Percentiles rank a stretch among this genome's conserved stretches.
Conservation (phyloP, 2,113 vertebrate species). For the Arothron firmamentum region DNA sequence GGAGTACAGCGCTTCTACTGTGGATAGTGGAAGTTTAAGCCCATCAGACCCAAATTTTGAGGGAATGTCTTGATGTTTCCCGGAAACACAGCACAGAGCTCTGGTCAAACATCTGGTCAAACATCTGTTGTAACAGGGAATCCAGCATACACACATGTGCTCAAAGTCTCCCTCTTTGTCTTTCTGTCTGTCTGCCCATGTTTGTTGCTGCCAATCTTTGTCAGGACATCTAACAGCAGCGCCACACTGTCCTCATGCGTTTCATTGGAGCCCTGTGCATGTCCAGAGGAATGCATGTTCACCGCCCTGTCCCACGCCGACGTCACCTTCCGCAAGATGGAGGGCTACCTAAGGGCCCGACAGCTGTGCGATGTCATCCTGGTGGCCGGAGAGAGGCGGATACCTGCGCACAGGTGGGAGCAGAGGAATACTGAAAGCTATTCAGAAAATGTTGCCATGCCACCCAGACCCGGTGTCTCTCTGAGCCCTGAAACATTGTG, state of each 20-base stretch:
- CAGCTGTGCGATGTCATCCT: constrained; percentile 94
- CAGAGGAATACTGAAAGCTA: too few species aligned
- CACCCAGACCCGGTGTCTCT: too few species aligned
- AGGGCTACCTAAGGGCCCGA: constrained; percentile 89
- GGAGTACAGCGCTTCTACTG: constrained; percentile 10
- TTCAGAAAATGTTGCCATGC: too few species aligned
- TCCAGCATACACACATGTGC: constrained; percentile 20
- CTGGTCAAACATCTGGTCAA: constrained; percentile 18
- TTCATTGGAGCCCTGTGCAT: constrained; percentile 88
- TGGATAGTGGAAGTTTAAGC: too few species aligned
- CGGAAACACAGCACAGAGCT: constrained; percentile 27
- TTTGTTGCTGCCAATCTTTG: constrained; percentile 18
- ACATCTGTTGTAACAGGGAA: constrained; percentile 17
- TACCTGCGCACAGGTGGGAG: constrained; percentile 93
- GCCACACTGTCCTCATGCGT: constrained; percentile 86
- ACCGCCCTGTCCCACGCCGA: constrained; percentile 93
- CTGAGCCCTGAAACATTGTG: too few species aligned
- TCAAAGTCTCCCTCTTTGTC: constrained; percentile 35
- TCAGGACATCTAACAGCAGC: constrained; percentile 88
- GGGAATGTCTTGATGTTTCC: background rate
- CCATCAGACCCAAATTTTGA: too few species aligned
- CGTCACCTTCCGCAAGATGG: constrained; percentile 94
- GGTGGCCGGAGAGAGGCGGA: constrained; percentile 90
- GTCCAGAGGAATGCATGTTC: constrained; percentile 88
- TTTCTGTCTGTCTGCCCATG: constrained; percentile 23